Conservation (phyloP, 1,140 invertebrate species). For the Eubasilissa regina region DNA sequence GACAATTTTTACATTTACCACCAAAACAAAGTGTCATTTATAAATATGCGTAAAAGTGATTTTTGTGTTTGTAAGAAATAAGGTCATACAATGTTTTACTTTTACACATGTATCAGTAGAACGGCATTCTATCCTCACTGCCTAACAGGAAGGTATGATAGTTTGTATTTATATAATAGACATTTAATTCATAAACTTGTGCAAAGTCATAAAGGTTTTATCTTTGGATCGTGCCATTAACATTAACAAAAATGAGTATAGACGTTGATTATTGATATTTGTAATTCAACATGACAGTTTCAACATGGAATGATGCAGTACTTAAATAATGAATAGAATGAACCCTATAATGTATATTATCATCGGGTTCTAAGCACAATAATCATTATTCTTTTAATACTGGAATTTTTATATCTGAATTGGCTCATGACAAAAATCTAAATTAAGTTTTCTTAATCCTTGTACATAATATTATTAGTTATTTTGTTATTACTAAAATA, state of each 20-base stretch:
- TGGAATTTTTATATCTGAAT: slow-evolving; percentile 2
- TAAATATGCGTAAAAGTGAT: neutral
- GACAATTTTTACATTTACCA: neutral
- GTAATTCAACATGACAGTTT: neutral
- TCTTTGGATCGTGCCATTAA: slow-evolving; percentile 4
- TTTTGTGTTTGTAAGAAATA: slow-evolving; percentile 7
- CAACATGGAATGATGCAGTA: neutral
- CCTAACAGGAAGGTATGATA: neutral
- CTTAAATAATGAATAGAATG: slow-evolving; percentile 2
- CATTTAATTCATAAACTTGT: slow-evolving; percentile 1
- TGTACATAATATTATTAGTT: neutral
- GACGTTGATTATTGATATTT: neutral
- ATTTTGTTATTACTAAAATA: neutral
- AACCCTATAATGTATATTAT: neutral
- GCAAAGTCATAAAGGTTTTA: neutral
- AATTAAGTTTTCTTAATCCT: neutral
- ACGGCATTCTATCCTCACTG: neutral
- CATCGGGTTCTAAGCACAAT: slow-evolving; percentile 2
- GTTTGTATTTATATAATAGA: neutral
- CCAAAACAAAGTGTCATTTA: slow-evolving; percentile 8
- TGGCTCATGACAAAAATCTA: neutral
- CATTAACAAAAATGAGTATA: neutral
- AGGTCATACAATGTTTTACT: neutral
- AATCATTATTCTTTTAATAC: neutral
- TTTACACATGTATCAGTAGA: neutral